These are phyloP conservation scores for Zosterops borbonicus DNA, from an alignment of 2,113 vertebrate species.

Conservation along the genomic window DNA sequence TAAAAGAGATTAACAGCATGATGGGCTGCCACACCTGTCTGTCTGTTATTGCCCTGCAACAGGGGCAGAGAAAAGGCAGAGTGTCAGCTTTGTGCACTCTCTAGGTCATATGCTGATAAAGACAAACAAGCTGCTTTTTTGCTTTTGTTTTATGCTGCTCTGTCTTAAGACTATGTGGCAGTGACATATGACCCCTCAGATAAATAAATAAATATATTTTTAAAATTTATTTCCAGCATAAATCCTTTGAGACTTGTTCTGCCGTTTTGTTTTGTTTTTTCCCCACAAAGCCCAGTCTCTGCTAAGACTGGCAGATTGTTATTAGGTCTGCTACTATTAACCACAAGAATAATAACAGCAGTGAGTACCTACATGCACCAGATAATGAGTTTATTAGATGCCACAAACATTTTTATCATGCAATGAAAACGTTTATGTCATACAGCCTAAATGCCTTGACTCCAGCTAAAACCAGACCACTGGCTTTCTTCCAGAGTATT, in stretches of 20 bases:
- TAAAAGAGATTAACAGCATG: not conserved
- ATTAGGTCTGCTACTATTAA: not conserved
- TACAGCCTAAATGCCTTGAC: not conserved
- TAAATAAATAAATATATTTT: not conserved
- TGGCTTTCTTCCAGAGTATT: not conserved
- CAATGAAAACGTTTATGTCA: not conserved
- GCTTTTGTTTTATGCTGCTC: not conserved
- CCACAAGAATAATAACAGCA: not conserved
- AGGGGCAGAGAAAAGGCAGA: not conserved
- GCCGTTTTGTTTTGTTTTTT: not conserved
- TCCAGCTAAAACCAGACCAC: not conserved
- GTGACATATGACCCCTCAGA: not conserved
- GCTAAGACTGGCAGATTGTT: not conserved
- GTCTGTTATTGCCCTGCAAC: not conserved
- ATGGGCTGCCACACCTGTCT: constrained; percentile 21
- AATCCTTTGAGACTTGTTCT: not conserved
- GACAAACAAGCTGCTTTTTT: not conserved
- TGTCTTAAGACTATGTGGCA: not conserved
- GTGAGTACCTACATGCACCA: not conserved
- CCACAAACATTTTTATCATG: not conserved
- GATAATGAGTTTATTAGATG: not conserved
- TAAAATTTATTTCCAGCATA: not conserved
- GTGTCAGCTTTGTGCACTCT: not conserved
- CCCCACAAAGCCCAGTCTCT: not conserved
- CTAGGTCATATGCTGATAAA: not conserved